Base-by-base conservation (phyloP, 2,888 invertebrate genomes). In the Metopia argyrocephala region DNA sequence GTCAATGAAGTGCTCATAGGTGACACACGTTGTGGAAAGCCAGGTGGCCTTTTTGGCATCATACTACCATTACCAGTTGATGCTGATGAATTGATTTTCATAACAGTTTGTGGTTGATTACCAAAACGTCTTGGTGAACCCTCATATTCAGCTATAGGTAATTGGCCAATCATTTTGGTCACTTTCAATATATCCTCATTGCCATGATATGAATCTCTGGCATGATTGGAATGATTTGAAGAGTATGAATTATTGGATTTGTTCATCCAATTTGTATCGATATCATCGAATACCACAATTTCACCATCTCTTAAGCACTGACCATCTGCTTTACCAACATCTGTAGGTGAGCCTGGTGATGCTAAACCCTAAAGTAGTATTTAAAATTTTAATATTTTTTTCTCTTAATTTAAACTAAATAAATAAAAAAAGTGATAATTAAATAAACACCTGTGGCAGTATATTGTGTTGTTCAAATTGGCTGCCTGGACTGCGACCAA, bases 91-190 rank as follows among this genome's bases (percentile, higher is more conserved):
- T 52, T 57, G 25, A 71, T 75, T 18, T 20, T 38, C 70, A 54
- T 70, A 21, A 78, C 28, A 38, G 45, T 5, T 54, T 54, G 61
- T 46, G 62, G 68, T 71, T 78, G 78, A 68, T 78, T 93, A 4
- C 96, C 97, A 89, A 97, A 97, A 84, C 97, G 93, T 84, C 96
- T 92, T 18, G 97, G 97, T 52, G 97, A 97, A 18, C 96, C 97
- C 85, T 97, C 96, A 89, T 97, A 97, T 87, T 97, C 96, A 21
- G 97, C 96, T 85, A 97, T 97, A n/a, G 97, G 97, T 56, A 90
- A 79, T 73, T 90, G 90, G 2, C 90, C 90, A 85, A 90, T 90
- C 90, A 90, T 90, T 85, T 90, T 90, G 23, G 90, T 90, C 0
- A 90, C 89, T 84, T 90, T 90, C 0, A 90, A 84, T 1, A 90